Evolutionary conservation across 1,140 invertebrate genomes (phyloP), one percentile per base, ranked within the genome.

Genomic region (Palaemon carinicauda): DNA sequence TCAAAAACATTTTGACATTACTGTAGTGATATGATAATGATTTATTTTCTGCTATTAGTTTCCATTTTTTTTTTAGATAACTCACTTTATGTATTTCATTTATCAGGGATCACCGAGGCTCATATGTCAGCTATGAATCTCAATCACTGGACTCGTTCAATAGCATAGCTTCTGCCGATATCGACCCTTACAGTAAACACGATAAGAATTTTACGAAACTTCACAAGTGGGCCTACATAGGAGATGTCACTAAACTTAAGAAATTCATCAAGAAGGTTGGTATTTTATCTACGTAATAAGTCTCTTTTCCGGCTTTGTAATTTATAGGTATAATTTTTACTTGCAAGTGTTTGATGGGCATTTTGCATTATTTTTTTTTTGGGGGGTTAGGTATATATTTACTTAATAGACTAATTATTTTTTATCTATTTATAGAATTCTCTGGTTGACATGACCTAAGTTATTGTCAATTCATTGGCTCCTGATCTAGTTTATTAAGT

Each of bases 221-320:
- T 29, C 82, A 85, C 75, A 85, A 85, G 24, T 85, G 82, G 82
- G 82, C 75, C 27, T 69, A 51, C 52, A n/a, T 85, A 17, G 82
- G 82, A 0, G 82, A 85, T 52, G 60, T 21, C 15, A 79, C 24
- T 5, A 85, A 85, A 41, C 82, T 85, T 10, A 85, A 79, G 31
- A 85, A 85, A 24, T 85, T 85, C 73, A 79, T 85, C n/a, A 85
- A 78, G 24, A 85, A 85, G 71, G 82, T 85, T 27, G 33, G 54
- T 69, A 14, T 21, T 69, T 4, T 80, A 51, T 60, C 19, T 29
- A 14, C 27, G 2, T 10, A 75, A 41, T n/a, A 29, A 24, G 4
- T 24, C 9, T n/a, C 12, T 24, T 74, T 24, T 33, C 31, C 31
- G 27, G 19, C 17, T 74, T 9, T 14, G 27, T 5, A 1, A 10